Evolutionary conservation across 1,140 invertebrate species (phyloP).

Genomic region (Aradophagus sp.): DNA sequence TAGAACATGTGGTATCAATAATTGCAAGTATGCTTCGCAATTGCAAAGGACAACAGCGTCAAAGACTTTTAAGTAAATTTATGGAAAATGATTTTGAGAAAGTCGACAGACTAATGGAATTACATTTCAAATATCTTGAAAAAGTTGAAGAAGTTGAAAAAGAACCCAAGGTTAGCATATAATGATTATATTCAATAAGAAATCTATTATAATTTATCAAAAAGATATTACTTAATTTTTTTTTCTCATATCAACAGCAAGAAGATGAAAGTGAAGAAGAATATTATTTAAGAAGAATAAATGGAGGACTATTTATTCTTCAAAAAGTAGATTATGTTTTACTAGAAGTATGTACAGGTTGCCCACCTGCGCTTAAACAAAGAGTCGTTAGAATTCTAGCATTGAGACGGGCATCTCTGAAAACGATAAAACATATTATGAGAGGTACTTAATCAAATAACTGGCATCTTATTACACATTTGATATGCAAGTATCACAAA

Average conservation of each 20-base stretch:
- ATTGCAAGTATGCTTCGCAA: conserved; percentile 95
- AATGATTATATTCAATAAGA: conserved; percentile 6
- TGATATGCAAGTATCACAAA: no score
- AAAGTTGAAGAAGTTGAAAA: conserved; percentile 93
- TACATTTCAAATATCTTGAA: conserved; percentile 98
- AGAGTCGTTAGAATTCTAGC: conserved; percentile 92
- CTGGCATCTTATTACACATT: no score
- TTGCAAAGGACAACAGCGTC: conserved; percentile 90
- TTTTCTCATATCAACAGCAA: conserved; percentile 44
- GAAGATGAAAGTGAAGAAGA: conserved; percentile 87
- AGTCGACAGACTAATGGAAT: conserved; percentile 95
- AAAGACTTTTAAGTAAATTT: conserved; percentile 95
- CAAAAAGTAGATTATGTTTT: conserved; percentile 97
- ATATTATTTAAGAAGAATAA: conserved; percentile 90
- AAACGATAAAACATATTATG: conserved; percentile 96
- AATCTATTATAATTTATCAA: no score
- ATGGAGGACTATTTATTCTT: conserved; percentile 95
- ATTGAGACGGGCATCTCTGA: conserved; percentile 90
- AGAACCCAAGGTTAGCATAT: conserved; percentile 68
- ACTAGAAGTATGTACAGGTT: conserved; percentile 90
- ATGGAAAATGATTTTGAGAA: conserved; percentile 99
- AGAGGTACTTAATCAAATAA: conserved; percentile 78
- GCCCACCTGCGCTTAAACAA: conserved; percentile 86
- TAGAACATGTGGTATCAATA: conserved; percentile 95
- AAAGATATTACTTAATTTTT: no score